Base-by-base conservation (phyloP, 2,113 vertebrate species). In the Leptosomus discolor region DNA sequence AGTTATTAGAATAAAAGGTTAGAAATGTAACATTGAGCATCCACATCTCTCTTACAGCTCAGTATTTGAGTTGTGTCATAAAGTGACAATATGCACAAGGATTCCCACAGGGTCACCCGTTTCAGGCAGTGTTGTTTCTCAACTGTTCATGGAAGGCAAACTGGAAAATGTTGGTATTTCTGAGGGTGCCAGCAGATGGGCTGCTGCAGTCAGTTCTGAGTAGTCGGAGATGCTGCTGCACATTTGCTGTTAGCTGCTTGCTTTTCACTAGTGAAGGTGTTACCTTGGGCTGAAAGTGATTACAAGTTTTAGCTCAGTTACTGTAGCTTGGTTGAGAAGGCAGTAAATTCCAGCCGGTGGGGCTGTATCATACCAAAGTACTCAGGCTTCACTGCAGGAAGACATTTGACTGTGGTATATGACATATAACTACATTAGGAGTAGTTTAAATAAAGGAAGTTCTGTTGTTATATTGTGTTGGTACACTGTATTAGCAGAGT, bases 351-450 rank as follows among this genome's bases (percentile, higher is more conserved):
- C 57, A 88, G 15, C 15, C 26, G 15, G 8, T 51, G 37, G 53
- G 43, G 14, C 48, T 77, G 21, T 50, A 8, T 54, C 60, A 74
- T 69, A 53, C n/a, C 37, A 22, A 7, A 64, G 17, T 37, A 18
- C 29, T 64, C 21, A 6, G 9, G 20, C 30, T 41, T 74, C 65
- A 53, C 50, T 82, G 23, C 53, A 65, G 54, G 29, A 84, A 69
- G 58, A 20, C 11, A 11, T 85, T 64, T 82, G 30, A 13, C 17
- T 69, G 4, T 15, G 11, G 5, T 46, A 5, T 24, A 34, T 26
- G 30, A 36, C 10, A 4, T 10, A 36, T 5, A 51, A 27, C 64
- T 71, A 9, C 0, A 0, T 68, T 56, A 60, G 39, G 20, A 71
- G 20, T 50, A 34, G 36, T 77, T 93, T 46, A 87, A 70, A 64